A percentile compares a stretch with the other conserved stretches of the same genome.
Evolutionary conservation across 2,888 invertebrate species (phyloP).

Genomic region (Esperia sulphurella): DNA sequence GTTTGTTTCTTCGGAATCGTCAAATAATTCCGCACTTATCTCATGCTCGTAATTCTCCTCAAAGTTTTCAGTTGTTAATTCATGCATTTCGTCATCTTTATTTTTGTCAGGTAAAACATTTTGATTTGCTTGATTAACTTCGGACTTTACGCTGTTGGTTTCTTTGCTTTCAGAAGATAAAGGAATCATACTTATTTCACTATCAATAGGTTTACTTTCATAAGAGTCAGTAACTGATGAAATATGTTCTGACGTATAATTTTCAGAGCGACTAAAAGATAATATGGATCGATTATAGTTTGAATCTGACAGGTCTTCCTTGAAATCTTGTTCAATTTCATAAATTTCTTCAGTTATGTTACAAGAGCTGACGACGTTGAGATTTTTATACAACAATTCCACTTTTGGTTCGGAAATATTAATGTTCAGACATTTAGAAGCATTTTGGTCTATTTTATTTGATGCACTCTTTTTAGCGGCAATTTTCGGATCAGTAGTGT

Average conservation of each 20-base stretch:
- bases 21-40: conserved; percentile 41
- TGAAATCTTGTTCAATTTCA: conserved; percentile 24
- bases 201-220: conserved; percentile 10
- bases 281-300: conserved; percentile 22
- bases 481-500: conserved; percentile 37
- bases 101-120: conserved; percentile 14
- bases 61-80: conserved; percentile 45
- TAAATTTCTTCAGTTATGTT: conserved; percentile 31
- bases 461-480: conserved; percentile 20
- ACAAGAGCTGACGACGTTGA: conserved; percentile 43
- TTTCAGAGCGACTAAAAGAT: conserved; percentile 26
- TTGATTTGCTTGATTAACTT: conserved; percentile 1
- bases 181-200: background rate
- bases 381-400: conserved; percentile 62
- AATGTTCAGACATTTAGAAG: background rate
- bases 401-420: conserved; percentile 35
- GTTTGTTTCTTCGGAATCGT: conserved; percentile 45
- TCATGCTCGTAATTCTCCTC: conserved; percentile 52
- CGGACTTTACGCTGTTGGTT: conserved; percentile 4
- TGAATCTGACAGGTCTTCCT: conserved; percentile 26
- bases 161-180: conserved; percentile 5
- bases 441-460: conserved; percentile 11
- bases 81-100: conserved; percentile 26
- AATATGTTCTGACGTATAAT: conserved; percentile 21
- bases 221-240: conserved; percentile 19